Percentiles rank a stretch among this genome's conserved stretches.
These are phyloP conservation scores for Apoderus coryli DNA, from an alignment of 2,888 invertebrate species.

Conservation along the genomic window DNA sequence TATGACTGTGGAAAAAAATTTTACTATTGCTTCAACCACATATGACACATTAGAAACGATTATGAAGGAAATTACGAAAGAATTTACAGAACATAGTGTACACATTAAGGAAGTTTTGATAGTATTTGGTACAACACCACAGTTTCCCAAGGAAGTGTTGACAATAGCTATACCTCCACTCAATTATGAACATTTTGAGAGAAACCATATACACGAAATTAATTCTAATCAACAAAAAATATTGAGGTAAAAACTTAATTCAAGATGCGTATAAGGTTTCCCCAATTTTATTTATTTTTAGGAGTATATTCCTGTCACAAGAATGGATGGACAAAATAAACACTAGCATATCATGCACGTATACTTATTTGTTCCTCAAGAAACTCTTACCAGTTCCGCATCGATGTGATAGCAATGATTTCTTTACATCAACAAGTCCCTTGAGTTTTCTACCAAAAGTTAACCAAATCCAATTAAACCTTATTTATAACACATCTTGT, in stretches of 20 bases:
- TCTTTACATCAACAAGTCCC: conserved; percentile 29
- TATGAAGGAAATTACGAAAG: conserved; percentile 22
- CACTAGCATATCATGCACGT: conserved; percentile 20
- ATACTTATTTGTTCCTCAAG: conserved; percentile 22
- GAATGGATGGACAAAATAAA: conserved; percentile 22
- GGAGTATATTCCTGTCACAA: conserved; percentile 24
- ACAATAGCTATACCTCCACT: conserved; percentile 21
- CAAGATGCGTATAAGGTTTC: too few species aligned
- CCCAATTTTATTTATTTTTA: too few species aligned
- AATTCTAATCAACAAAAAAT: conserved; percentile 24
- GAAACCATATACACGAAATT: conserved; percentile 23
- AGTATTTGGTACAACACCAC: conserved; percentile 25
- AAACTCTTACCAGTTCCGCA: too few species aligned
- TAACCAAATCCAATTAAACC: conserved; percentile 23
- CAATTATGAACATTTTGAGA: conserved; percentile 22
- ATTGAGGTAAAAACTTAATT: conserved; percentile 26
- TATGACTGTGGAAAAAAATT: conserved; percentile 14
- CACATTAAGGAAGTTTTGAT: conserved; percentile 23
- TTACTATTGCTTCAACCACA: conserved; percentile 23
- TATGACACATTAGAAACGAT: conserved; percentile 24
- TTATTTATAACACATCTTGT: conserved; percentile 19
- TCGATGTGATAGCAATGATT: conserved; percentile 21
- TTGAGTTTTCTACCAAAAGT: conserved; percentile 20
- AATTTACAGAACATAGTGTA: conserved; percentile 20
- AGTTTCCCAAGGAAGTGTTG: conserved; percentile 24